A percentile compares a stretch with the other conserved stretches of the same genome.
These are phyloP conservation scores for Sebastes variabilis DNA, from an alignment of 2,797 vertebrate species.

Conservation along the genomic window DNA sequence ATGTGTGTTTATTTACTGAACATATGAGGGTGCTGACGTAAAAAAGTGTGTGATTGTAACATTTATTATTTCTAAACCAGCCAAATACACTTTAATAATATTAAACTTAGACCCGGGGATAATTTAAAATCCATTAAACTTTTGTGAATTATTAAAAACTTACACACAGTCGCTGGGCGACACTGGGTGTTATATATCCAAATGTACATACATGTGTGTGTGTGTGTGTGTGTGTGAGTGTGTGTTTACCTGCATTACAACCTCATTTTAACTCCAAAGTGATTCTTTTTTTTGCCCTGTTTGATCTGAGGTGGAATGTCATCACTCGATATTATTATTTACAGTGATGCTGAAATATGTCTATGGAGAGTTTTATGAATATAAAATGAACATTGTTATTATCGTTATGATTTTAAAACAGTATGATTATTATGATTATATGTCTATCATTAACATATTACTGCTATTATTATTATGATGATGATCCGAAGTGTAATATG, in stretches of 20 bases:
- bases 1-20: slow-evolving; percentile 23
- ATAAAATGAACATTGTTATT: slow-evolving; percentile 55
- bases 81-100: slow-evolving; percentile 41
- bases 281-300: slow-evolving; percentile 46
- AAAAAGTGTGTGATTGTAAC: slow-evolving; percentile 47
- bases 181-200: slow-evolving; percentile 69
- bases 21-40: slow-evolving; percentile 11
- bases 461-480: slow-evolving; percentile 57
- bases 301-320: slow-evolving; percentile 46
- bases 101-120: slow-evolving; percentile 6
- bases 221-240: slow-evolving; percentile 3
- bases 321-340: slow-evolving; percentile 65
- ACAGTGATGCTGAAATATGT: slow-evolving; percentile 56
- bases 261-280: slow-evolving; percentile 55
- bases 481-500: slow-evolving; percentile 73
- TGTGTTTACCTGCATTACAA: slow-evolving; percentile 38
- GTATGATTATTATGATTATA: slow-evolving; percentile 65
- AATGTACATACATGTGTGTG: slow-evolving; percentile 52
- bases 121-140: slow-evolving; percentile 38
- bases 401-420: slow-evolving; percentile 56
- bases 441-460: slow-evolving; percentile 68
- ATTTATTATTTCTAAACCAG: slow-evolving; percentile 42
- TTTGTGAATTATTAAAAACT: slow-evolving; percentile 61
- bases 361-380: slow-evolving; percentile 59
- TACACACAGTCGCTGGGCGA: slow-evolving; percentile 85